Percentiles rank a stretch among this genome's conserved stretches.
Evolutionary conservation across 2,888 invertebrate species (phyloP).

Genomic region (Thecophora atra): DNA sequence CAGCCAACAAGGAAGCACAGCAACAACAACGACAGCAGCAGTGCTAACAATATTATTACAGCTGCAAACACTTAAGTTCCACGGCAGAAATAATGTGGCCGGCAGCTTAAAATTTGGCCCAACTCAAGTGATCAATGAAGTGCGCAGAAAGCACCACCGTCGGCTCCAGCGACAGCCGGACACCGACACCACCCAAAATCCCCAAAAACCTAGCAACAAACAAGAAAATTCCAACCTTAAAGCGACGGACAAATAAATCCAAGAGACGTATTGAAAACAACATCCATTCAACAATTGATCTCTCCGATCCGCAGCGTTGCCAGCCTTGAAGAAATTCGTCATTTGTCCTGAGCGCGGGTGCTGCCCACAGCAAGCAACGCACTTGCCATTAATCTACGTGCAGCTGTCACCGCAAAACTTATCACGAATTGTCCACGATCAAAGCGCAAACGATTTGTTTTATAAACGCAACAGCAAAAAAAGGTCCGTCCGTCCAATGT

Average conservation of each 20-base stretch:
- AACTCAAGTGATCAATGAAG: slow-evolving; percentile 28
- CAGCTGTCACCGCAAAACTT: slow-evolving; percentile 18
- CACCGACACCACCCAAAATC: not conserved
- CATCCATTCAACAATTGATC: not conserved
- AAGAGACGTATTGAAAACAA: not conserved
- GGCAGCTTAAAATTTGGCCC: slow-evolving; percentile 9
- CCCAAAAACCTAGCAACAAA: slow-evolving; percentile 1
- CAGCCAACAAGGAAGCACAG: not conserved
- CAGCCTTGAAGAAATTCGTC: too few species aligned
- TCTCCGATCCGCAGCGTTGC: too few species aligned
- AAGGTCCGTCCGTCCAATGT: not conserved
- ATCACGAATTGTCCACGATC: slow-evolving; percentile 17
- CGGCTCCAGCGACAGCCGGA: not conserved
- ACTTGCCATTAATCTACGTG: slow-evolving; percentile 31
- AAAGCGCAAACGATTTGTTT: slow-evolving; percentile 26
- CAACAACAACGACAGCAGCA: slow-evolving; percentile 13
- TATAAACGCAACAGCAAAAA: not conserved
- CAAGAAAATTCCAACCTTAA: not conserved
- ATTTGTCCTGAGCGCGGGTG: too few species aligned
- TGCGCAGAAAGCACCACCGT: not conserved
- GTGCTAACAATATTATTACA: slow-evolving; percentile 35
- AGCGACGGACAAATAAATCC: not conserved
- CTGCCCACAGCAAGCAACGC: slow-evolving; percentile 1
- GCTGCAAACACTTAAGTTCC: slow-evolving; percentile 32
- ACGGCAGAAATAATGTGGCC: slow-evolving; percentile 13